A percentile compares a stretch with the other conserved stretches of the same genome.
Evolutionary conservation across 2,797 vertebrate genomes (phyloP).

Genomic region (Crocidura indochinensis): DNA sequence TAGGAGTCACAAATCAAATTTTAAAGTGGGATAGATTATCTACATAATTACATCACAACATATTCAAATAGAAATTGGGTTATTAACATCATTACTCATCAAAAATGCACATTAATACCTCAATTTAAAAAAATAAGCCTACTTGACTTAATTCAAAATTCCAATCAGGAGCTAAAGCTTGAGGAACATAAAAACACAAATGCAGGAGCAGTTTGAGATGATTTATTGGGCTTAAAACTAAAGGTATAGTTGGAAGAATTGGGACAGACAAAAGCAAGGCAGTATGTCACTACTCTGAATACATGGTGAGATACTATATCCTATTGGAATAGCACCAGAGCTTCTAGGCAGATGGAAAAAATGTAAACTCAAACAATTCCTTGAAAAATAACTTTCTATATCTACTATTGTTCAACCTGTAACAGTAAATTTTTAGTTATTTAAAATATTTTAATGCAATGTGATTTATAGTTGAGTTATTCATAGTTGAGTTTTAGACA

Average conservation of each 20-base stretch:
- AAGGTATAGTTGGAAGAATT: neutral
- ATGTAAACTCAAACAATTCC: neutral
- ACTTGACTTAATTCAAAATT: constrained; percentile 30
- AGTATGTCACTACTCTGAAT: neutral
- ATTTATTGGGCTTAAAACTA: neutral
- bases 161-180: neutral
- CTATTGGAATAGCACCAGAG: neutral
- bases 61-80: neutral
- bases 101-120: neutral
- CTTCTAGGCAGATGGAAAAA: neutral
- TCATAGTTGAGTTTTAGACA: too few species aligned
- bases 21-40: neutral
- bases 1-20: neutral
- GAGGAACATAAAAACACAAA: neutral
- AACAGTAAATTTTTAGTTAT: too few species aligned
- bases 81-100: neutral
- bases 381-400: neutral
- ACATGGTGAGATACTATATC: neutral
- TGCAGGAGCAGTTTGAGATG: neutral
- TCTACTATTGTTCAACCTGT: neutral
- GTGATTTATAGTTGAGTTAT: too few species aligned
- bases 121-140: neutral
- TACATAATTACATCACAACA: neutral
- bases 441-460: too few species aligned
- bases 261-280: neutral